Conservation (phyloP, 2,113 vertebrate genomes). For the Elephantulus edwardii region DNA sequence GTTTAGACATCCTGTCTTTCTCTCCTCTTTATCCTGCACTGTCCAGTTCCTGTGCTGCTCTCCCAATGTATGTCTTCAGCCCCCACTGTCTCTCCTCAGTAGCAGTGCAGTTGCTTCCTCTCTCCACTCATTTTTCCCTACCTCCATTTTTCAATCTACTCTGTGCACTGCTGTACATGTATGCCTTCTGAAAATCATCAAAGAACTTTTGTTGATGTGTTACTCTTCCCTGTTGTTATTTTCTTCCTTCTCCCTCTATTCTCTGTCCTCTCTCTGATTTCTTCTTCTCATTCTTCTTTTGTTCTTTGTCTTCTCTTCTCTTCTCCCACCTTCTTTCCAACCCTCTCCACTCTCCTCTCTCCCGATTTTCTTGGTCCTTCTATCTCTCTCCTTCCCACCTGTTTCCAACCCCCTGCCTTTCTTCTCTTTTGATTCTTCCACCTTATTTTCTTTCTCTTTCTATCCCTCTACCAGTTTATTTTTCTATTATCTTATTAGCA, state of each 20-base stretch:
- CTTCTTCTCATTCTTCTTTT: background rate
- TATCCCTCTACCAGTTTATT: background rate
- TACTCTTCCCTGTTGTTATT: background rate
- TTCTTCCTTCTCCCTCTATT: background rate
- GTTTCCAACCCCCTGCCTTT: background rate
- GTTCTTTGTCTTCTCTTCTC: background rate
- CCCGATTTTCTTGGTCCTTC: background rate
- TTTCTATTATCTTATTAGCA: background rate
- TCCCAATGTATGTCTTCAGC: background rate
- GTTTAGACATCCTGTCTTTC: constrained; percentile 22
- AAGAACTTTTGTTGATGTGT: background rate
- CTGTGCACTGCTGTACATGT: background rate
- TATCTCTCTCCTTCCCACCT: background rate
- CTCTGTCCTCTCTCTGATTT: background rate
- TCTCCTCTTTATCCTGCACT: constrained; percentile 2
- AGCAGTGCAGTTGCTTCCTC: background rate
- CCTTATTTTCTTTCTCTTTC: background rate
- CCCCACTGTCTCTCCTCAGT: background rate
- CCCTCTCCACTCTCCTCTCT: background rate
- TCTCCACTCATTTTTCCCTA: background rate
- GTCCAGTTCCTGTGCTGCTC: background rate
- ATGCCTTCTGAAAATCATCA: constrained; percentile 14
- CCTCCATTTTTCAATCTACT: background rate
- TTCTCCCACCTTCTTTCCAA: background rate
- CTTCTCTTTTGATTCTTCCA: background rate